Evolutionary conservation across 2,113 vertebrate genomes (phyloP).

Genomic region (Balaenoptera acutorostrata): DNA sequence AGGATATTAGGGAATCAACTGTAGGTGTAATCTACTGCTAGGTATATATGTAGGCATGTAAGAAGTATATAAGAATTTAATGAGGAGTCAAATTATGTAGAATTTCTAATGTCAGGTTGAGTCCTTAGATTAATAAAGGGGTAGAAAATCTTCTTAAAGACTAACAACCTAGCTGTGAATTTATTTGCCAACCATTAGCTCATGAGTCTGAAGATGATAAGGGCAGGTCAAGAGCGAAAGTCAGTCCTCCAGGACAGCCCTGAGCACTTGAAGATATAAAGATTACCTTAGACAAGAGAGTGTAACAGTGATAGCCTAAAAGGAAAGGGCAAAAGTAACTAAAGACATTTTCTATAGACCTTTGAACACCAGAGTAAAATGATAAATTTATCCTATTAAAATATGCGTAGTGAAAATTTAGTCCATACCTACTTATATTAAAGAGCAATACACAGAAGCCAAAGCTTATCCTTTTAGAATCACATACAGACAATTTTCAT

Average conservation of each 20-base stretch:
- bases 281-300: not conserved
- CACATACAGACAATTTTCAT: not conserved
- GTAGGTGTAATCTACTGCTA: not conserved
- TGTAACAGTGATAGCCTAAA: not conserved
- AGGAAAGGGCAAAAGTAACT: not conserved
- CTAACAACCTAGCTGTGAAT: not conserved
- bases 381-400: not conserved
- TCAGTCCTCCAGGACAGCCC: accelerated
- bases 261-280: not conserved
- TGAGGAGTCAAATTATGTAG: not conserved
- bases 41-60: not conserved
- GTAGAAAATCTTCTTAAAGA: not conserved
- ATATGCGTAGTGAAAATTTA: not conserved
- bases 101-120: not conserved
- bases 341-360: not conserved
- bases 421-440: not conserved
- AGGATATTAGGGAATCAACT: not conserved
- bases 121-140: not conserved
- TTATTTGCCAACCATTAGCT: not conserved
- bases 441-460: not conserved
- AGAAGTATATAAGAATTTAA: not conserved
- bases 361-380: not conserved
- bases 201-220: not conserved
- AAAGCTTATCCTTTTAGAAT: not conserved
- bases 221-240: not conserved